These are phyloP conservation scores for Volucella zonaria DNA, from an alignment of 2,888 invertebrate genomes.

Conservation along the genomic window DNA sequence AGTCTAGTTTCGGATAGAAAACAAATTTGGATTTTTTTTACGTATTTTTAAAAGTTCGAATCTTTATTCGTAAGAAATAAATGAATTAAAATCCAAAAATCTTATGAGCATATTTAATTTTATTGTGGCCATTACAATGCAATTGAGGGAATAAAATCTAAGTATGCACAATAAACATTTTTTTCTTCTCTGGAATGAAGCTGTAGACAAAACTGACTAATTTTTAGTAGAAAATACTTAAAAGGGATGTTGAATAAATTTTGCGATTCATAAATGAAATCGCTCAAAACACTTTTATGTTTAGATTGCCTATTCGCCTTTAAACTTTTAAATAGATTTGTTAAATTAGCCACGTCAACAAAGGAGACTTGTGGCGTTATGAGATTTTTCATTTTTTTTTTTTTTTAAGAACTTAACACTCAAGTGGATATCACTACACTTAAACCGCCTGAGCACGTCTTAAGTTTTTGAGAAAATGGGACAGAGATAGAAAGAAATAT, in stretches of 20 bases:
- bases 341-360: slow-evolving; percentile 18
- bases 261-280: slow-evolving; percentile 13
- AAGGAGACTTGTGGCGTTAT: slow-evolving; percentile 7
- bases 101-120: slow-evolving; percentile 13
- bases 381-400: too few species aligned
- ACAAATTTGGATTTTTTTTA: background rate
- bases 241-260: slow-evolving; percentile 8
- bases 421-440: too few species aligned
- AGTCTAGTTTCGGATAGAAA: slow-evolving; percentile 22
- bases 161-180: slow-evolving; percentile 13
- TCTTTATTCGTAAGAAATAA: too few species aligned
- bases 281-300: slow-evolving; percentile 11
- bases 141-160: slow-evolving; percentile 18
- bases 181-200: slow-evolving; percentile 10
- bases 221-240: slow-evolving; percentile 25
- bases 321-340: background rate
- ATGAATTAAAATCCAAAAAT: too few species aligned
- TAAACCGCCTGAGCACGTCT: too few species aligned
- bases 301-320: background rate
- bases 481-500: too few species aligned
- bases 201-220: slow-evolving; percentile 2
- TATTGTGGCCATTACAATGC: slow-evolving; percentile 16
- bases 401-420: too few species aligned
- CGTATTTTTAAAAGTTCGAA: background rate
- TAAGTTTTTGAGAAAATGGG: too few species aligned